Conservation (phyloP, 2,797 vertebrate species). For the Characodon lateralis region DNA sequence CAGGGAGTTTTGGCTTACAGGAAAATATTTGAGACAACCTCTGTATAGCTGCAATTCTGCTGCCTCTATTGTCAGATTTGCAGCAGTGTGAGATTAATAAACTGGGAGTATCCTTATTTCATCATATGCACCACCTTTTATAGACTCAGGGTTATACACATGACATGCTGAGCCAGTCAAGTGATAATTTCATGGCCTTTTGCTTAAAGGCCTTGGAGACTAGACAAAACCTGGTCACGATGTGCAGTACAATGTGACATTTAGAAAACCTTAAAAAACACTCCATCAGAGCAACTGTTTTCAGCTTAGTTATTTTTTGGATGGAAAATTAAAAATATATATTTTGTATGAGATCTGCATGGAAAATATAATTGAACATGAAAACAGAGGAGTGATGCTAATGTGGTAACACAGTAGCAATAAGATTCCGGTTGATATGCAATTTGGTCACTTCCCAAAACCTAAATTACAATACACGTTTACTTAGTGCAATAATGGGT, state of each 20-base stretch:
- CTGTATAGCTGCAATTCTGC: background rate
- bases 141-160: background rate
- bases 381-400: background rate
- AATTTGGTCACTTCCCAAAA: conserved; percentile 8
- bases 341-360: background rate
- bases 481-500: background rate
- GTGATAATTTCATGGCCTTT: conserved; percentile 22
- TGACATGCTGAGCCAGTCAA: conserved; percentile 10
- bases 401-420: background rate
- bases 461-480: background rate
- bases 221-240: conserved; percentile 5
- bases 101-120: background rate
- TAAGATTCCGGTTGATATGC: background rate
- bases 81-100: background rate
- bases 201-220: conserved; percentile 28
- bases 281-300: conserved; percentile 2
- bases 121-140: background rate
- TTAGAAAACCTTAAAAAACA: conserved; percentile 33
- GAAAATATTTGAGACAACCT: background rate
- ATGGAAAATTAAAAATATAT: background rate
- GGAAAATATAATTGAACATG: background rate
- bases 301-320: background rate
- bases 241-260: conserved; percentile 34
- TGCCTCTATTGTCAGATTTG: background rate
- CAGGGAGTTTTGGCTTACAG: background rate